phyloP scores from a whole-genome alignment of 2,888 invertebrate genomes.

The Cerastis rubricosa region DNA sequence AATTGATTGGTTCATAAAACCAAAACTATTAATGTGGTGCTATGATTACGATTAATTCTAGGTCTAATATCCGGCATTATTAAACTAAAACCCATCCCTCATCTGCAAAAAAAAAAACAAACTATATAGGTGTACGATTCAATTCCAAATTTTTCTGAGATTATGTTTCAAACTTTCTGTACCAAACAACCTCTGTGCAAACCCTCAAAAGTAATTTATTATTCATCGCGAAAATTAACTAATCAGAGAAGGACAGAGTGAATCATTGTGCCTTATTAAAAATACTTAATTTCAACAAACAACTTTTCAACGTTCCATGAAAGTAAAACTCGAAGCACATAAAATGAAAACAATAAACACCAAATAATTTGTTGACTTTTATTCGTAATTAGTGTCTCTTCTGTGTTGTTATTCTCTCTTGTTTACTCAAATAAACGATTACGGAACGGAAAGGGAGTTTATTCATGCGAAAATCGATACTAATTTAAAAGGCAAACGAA shows the following conservation, averaged over 20 bases:
- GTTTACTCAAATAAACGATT: constrained; percentile 23
- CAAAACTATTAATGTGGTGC: too few relatives aligned
- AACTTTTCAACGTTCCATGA: constrained; percentile 1
- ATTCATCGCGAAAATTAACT: background rate
- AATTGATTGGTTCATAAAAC: too few relatives aligned
- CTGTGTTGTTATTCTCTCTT: constrained; percentile 8
- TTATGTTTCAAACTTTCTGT: constrained; percentile 18
- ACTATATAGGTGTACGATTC: background rate
- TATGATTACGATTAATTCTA: background rate
- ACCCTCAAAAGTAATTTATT: constrained; percentile 2
- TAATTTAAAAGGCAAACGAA: background rate
- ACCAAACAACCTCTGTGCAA: background rate
- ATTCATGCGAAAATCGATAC: constrained; percentile 16
- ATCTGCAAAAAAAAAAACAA: background rate
- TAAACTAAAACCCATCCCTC: background rate
- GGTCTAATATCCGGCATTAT: background rate
- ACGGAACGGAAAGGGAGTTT: background rate
- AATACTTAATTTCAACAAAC: background rate
- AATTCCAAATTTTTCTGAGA: background rate
- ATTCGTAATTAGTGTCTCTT: constrained; percentile 31
- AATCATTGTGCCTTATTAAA: constrained; percentile 5
- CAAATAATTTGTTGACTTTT: constrained; percentile 22
- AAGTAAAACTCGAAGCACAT: constrained; percentile 5
- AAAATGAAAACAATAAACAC: constrained; percentile 33
- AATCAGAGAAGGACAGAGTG: background rate